A percentile compares a stretch with the other conserved stretches of the same genome.
These are phyloP conservation scores for Tiliacea citrago DNA, from an alignment of 2,888 invertebrate species.

Conservation along the genomic window DNA sequence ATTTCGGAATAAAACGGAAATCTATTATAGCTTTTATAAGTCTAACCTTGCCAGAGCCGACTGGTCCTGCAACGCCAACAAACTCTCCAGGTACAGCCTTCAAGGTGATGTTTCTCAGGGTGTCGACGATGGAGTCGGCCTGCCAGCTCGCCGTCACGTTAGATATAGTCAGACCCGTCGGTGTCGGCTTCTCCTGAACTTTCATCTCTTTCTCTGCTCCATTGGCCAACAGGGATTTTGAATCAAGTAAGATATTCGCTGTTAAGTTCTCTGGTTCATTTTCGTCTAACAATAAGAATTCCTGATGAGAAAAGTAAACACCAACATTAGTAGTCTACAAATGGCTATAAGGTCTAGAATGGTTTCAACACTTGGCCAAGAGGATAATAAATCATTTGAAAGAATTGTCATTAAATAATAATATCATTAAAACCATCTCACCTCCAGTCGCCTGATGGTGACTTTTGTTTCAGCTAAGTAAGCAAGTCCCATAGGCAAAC, in stretches of 20 bases:
- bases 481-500: slow-evolving; percentile 91
- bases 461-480: slow-evolving; percentile 92
- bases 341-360: neutral
- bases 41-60: slow-evolving; percentile 93
- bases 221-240: slow-evolving; percentile 39
- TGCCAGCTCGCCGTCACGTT: slow-evolving; percentile 86
- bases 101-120: slow-evolving; percentile 88
- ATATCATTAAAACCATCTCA: slow-evolving; percentile 66
- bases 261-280: slow-evolving; percentile 71
- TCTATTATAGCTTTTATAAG: neutral
- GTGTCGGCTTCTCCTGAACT: slow-evolving; percentile 45
- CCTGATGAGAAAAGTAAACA: slow-evolving; percentile 68
- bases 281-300: slow-evolving; percentile 86
- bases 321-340: neutral
- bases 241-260: slow-evolving; percentile 22
- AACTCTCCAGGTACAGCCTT: slow-evolving; percentile 90
- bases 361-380: neutral
- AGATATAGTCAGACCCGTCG: slow-evolving; percentile 77
- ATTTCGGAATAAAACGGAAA: too few species aligned
- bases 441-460: slow-evolving; percentile 92
- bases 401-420: neutral
- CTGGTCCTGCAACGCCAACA: slow-evolving; percentile 93
- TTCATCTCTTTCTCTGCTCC: slow-evolving; percentile 40
- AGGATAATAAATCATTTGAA: neutral
- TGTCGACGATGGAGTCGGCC: slow-evolving; percentile 85